Percentiles rank a stretch among this genome's conserved stretches.
Conservation (phyloP, 2,888 invertebrate genomes). For the Drosophila paracracens region DNA sequence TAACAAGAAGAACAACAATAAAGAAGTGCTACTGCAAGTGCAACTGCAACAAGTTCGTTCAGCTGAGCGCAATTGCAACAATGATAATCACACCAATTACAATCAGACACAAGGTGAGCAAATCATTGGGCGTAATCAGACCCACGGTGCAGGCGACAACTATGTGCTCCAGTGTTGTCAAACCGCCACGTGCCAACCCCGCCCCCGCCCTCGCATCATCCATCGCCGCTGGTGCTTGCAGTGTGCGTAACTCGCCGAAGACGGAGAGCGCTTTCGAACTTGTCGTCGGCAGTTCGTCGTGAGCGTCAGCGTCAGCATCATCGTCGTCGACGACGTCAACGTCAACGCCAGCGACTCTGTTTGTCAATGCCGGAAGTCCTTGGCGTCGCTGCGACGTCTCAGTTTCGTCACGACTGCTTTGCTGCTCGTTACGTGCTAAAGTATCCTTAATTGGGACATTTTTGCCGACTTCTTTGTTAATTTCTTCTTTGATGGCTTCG, state of each 20-base stretch:
- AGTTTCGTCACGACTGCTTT: slow-evolving; percentile 32
- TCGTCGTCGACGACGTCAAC: not conserved
- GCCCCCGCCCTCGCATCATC: slow-evolving; percentile 8
- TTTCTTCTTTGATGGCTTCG: slow-evolving; percentile 42
- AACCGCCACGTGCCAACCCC: slow-evolving; percentile 63
- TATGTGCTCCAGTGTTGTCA: slow-evolving; percentile 86
- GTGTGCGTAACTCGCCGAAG: slow-evolving; percentile 77
- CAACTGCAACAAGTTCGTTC: slow-evolving; percentile 39
- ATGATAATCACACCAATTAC: slow-evolving; percentile 91
- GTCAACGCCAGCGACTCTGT: not conserved
- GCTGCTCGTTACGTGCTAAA: slow-evolving; percentile 48
- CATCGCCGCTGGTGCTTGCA: slow-evolving; percentile 25
- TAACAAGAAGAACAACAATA: slow-evolving; percentile 37
- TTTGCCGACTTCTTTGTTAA: not conserved
- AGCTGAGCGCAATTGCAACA: slow-evolving; percentile 87
- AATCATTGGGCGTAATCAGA: slow-evolving; percentile 89
- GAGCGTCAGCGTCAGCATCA: not conserved
- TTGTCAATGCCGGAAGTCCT: slow-evolving; percentile 56
- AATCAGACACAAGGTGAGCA: slow-evolving; percentile 90
- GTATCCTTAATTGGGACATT: slow-evolving; percentile 48
- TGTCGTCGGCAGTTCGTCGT: slow-evolving; percentile 67
- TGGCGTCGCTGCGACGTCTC: slow-evolving; percentile 32
- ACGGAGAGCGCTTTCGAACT: slow-evolving; percentile 74
- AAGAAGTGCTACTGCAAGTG: slow-evolving; percentile 29
- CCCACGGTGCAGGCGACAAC: slow-evolving; percentile 92